A percentile compares a stretch with the other conserved stretches of the same genome.
phyloP scores from a whole-genome alignment of 2,113 vertebrate genomes.

The Festucalex cinctus region DNA sequence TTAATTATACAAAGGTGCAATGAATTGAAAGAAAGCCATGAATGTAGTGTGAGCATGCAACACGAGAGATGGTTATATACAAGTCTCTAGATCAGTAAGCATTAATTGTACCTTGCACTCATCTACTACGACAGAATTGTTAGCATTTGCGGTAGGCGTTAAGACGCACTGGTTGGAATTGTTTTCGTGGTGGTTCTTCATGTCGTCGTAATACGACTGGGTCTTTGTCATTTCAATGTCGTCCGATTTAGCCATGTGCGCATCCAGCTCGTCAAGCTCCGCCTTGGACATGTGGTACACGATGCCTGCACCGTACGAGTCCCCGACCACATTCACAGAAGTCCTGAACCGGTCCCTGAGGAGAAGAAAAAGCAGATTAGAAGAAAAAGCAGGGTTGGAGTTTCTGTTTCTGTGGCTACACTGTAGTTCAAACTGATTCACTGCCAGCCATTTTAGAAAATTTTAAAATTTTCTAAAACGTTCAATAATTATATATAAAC shows the following conservation, averaged over 20 bases:
- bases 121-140: constrained; percentile 96
- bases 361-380: neutral
- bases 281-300: constrained; percentile 95
- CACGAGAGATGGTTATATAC: constrained; percentile 75
- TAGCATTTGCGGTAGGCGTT: constrained; percentile 76
- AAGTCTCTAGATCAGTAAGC: constrained; percentile 90
- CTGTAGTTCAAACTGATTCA: no score
- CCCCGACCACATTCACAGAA: constrained; percentile 96
- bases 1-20: constrained; percentile 50
- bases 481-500: no score
- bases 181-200: constrained; percentile 98
- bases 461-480: no score
- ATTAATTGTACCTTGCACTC: constrained; percentile 98
- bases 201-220: constrained; percentile 89
- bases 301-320: constrained; percentile 96
- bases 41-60: constrained; percentile 73
- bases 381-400: neutral
- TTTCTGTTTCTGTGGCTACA: neutral
- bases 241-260: constrained; percentile 81
- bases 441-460: no score
- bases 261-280: constrained; percentile 88
- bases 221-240: constrained; percentile 98
- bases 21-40: constrained; percentile 43
- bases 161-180: constrained; percentile 97
- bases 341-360: constrained; percentile 95